Base-by-base conservation (phyloP, 64 coral and sea anemone species). In the Anthopleura sola region DNA sequence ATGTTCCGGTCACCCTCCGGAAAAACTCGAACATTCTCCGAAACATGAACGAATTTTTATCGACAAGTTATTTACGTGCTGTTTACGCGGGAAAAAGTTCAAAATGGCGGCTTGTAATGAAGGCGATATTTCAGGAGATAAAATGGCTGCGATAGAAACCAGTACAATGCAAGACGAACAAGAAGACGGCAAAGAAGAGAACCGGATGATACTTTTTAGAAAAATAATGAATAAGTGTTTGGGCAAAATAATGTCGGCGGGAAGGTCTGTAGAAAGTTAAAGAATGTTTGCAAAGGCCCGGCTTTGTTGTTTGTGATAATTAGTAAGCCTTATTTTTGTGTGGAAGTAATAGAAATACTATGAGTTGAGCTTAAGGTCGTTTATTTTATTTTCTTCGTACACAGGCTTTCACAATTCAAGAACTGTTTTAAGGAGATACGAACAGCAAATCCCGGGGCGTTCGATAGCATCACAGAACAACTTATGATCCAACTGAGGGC, bases 181-280 rank as follows among this genome's bases (percentile, higher is more conserved):
- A 48, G 49, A 32, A 17, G 89, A 95, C 36, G 78, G 36, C 31
- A 84, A 91, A 51, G 86, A 91, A 15, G 86, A 62, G 58, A 88
- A 60, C 68, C 55, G 86, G 51, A 91, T 81, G 85, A 49, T 54
- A 36, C 20, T 64, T 47, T 95, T 95, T 75, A 91, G 75, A 57
- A 91, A 83, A 37, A 82, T 95, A 82, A 91, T 95, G 86, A 88
- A 82, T 33, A 95, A 88, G 46, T 95, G 93, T 85, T 82, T 95
- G 60, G 68, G 91, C 10, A 91, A 88, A 88, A 95, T 95, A 19
- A 95, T 95, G 86, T 85, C 82, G 38, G 60, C 93, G 75, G 93
- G 89, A 79, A 95, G 93, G 93, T 95, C 14, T 60, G 88, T 55
- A 9, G 1, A 44, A 53, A 68, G 19, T 47, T 40, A 23, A 28